Evolutionary conservation across 1,140 invertebrate genomes (phyloP).

Genomic region (Psilanteris sp.): DNA sequence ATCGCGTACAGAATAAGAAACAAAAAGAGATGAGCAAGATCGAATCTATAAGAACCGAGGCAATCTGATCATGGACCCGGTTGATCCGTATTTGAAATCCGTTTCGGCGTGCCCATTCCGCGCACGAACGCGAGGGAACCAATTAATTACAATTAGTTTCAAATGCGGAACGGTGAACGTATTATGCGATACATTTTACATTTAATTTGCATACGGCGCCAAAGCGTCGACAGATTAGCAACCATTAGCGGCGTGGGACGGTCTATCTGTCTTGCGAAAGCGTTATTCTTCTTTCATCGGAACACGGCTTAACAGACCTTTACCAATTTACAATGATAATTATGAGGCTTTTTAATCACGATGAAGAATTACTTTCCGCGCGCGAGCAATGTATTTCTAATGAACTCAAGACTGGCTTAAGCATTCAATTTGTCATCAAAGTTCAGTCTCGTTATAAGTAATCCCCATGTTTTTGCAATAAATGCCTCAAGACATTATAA

Average conservation of each 20-base stretch:
- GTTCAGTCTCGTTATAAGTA: slow-evolving; percentile 42
- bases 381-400: slow-evolving; percentile 51
- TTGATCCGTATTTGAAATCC: slow-evolving; percentile 32
- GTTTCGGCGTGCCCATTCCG: slow-evolving; percentile 47
- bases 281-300: slow-evolving; percentile 54
- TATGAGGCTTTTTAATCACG: slow-evolving; percentile 53
- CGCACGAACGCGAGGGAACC: slow-evolving; percentile 53
- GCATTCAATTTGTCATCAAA: slow-evolving; percentile 52
- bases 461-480: slow-evolving; percentile 18
- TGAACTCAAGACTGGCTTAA: slow-evolving; percentile 48
- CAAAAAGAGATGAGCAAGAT: not conserved
- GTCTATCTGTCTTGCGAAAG: slow-evolving; percentile 51
- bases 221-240: slow-evolving; percentile 65
- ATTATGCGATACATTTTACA: slow-evolving; percentile 70
- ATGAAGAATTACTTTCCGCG: slow-evolving; percentile 39
- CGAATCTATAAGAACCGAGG: slow-evolving; percentile 10
- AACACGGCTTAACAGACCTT: slow-evolving; percentile 53
- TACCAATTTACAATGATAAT: slow-evolving; percentile 64
- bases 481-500: too few relatives aligned
- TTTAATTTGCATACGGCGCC: slow-evolving; percentile 70
- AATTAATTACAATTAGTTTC: slow-evolving; percentile 71
- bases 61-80: slow-evolving; percentile 19
- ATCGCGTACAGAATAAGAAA: not conserved
- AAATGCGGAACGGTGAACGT: slow-evolving; percentile 52
- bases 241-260: slow-evolving; percentile 57